Base-by-base conservation (phyloP, 2,113 vertebrate genomes). In the Vicugna pacos region DNA sequence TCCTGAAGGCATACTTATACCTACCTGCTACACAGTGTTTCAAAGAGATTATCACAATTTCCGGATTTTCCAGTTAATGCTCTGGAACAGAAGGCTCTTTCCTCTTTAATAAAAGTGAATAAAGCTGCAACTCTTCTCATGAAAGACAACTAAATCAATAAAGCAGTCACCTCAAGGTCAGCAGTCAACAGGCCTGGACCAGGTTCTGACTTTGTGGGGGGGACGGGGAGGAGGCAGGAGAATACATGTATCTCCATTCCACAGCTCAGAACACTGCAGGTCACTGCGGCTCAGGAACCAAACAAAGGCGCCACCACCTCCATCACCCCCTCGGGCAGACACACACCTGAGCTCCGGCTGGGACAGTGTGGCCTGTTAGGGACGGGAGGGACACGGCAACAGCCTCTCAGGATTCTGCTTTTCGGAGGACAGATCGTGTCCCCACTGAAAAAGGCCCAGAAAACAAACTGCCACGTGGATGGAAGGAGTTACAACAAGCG, bases 161-260 rank as follows among this genome's bases (percentile, higher is more conserved):
- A 79, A 93, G 62, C 22, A 48, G 58, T 30, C 65, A 81, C 92
- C 80, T 77, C 13, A 89, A 89, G 38, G 64, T 69, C 93, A 91
- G 7, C 50, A 93, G 84, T 60, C 87, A 82, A 9, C 76, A 96
- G 81, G 89, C 93, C 89, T 58, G 50, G 10, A 91, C 69, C 70
- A 80, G 70, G 50, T 1, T 91, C 30, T 94, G 79, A 54, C 58
- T 15, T n/a, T 89, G 1, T 26, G 20, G 46, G 46, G 32, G 9
- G 6, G 3, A 6, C 38, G 32, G 15, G n/a, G 15, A 2, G 2
- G n/a, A 0, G 20, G 42, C 2, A 17, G 6, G 5, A 20, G 11
- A 65, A 65, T 81, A 60, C 19, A 3, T 17, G 11, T 69, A 46
- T 75, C 73, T 65, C 91, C 38, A 38, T 16, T 10, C 58, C 35